Base-by-base conservation (phyloP, 2,113 vertebrate genomes). In the Peromyscus californicus region DNA sequence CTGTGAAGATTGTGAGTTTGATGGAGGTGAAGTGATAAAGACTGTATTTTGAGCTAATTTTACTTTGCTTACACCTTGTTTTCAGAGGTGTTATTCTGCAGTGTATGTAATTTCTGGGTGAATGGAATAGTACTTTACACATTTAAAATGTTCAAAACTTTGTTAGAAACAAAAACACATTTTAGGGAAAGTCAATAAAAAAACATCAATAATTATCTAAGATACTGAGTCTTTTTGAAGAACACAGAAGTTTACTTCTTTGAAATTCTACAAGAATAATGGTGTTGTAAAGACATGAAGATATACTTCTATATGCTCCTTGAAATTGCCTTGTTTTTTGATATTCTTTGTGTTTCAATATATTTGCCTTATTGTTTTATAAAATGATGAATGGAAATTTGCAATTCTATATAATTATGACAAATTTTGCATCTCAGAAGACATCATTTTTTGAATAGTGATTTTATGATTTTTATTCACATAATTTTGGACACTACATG, bases 401-500 rank as follows among this genome's bases (percentile, higher is more conserved):
- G 17, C 11, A 91, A 72, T 87, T 93, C 85, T 21, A 54, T 39
- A 21, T 59, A 80, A 72, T 95, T 17, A 83, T 45, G n/a, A 83
- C 1, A 61, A 36, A 48, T 63, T 96, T 90, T 90, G 17, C 45
- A 95, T 90, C 4, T 54, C 91, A 78, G 26, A 19, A 74, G 36
- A 29, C 21, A 42, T 8, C 26, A 70, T 76, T 83, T 80, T 29
- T 67, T 83, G 85, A 90, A 57, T 15, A 67, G 7, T 76, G 24
- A 36, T 96, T 82, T 96, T 45, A 33, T 89, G 21, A 89, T 0
- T 92, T 36, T 95, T 92, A 84, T 85, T 42, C 15, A 82, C 78
- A 89, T 59, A 48, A 69, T 65, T 95, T 96, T 91, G 51, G 87
- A 94, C 89, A 31, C 19, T 26, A 17, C 17, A 72, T 83, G 51